A percentile compares a stretch with the other conserved stretches of the same genome.
Evolutionary conservation across 1,140 invertebrate genomes (phyloP).

Genomic region (Sycophaga agraensis): DNA sequence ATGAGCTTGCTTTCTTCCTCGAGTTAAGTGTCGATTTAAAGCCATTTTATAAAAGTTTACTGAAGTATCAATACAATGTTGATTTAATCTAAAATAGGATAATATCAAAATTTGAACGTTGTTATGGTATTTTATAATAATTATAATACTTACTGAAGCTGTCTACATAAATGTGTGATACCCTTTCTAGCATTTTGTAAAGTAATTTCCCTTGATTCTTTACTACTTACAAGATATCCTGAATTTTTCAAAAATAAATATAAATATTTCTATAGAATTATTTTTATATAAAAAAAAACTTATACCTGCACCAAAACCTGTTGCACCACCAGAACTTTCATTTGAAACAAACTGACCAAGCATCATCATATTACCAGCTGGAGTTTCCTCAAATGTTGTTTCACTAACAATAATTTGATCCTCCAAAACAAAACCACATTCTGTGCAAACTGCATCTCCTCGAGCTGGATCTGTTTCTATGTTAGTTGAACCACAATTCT

Average conservation of each 20-base stretch:
- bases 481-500: constrained; percentile 90
- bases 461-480: constrained; percentile 89
- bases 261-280: not conserved
- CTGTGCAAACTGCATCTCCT: constrained; percentile 94
- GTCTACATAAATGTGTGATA: constrained; percentile 76
- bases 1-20: constrained; percentile 86
- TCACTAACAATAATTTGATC: constrained; percentile 96
- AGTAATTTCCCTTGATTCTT: constrained; percentile 89
- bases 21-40: constrained; percentile 80
- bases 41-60: constrained; percentile 98
- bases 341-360: constrained; percentile 91
- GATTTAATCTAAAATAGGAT: constrained; percentile 67
- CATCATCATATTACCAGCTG: constrained; percentile 81
- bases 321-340: constrained; percentile 80
- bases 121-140: not conserved
- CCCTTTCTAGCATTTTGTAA: constrained; percentile 82
- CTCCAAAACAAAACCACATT: constrained; percentile 93
- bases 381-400: constrained; percentile 92
- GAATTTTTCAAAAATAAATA: constrained; percentile 46
- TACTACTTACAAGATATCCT: constrained; percentile 79
- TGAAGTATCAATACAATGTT: constrained; percentile 89
- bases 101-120: constrained; percentile 1
- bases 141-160: constrained; percentile 61
- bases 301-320: constrained; percentile 71
- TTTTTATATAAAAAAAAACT: not conserved